phyloP scores from a whole-genome alignment of 1,140 invertebrate species.

The Listronotus bonariensis region DNA sequence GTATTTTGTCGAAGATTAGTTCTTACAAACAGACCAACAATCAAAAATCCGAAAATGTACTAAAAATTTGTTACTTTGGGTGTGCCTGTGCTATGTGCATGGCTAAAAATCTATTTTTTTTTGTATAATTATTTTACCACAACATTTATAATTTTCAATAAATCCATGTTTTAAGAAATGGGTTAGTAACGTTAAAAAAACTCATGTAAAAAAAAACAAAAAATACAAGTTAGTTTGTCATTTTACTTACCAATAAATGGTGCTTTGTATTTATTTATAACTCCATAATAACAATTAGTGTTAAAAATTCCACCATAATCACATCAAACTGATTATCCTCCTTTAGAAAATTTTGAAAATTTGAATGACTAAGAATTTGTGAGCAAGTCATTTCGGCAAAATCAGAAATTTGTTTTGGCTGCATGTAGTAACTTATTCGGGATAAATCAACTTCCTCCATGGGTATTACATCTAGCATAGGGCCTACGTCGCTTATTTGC shows the following conservation, averaged over 20 bases:
- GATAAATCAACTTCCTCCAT: neutral
- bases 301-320: slow-evolving; percentile 69
- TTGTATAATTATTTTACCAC: too few species aligned
- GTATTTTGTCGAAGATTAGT: too few species aligned
- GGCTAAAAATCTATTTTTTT: too few species aligned
- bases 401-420: slow-evolving; percentile 9
- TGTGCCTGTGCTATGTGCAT: too few species aligned
- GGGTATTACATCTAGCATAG: slow-evolving; percentile 7
- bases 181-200: too few species aligned
- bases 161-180: too few species aligned
- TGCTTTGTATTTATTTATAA: slow-evolving; percentile 65
- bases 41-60: too few species aligned
- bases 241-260: slow-evolving; percentile 63
- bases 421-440: neutral
- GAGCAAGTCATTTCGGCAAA: slow-evolving; percentile 30
- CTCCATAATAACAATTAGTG: slow-evolving; percentile 68
- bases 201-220: too few species aligned
- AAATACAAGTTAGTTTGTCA: too few species aligned
- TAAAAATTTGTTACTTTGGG: too few species aligned
- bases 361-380: slow-evolving; percentile 23
- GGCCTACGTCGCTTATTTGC: neutral
- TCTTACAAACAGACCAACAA: too few species aligned
- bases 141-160: too few species aligned
- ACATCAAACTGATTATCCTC: slow-evolving; percentile 62
- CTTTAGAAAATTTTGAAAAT: slow-evolving; percentile 38